A percentile compares a stretch with the other conserved stretches of the same genome.
These are phyloP conservation scores for Nibea albiflora DNA, from an alignment of 2,113 vertebrate genomes.

Conservation along the genomic window DNA sequence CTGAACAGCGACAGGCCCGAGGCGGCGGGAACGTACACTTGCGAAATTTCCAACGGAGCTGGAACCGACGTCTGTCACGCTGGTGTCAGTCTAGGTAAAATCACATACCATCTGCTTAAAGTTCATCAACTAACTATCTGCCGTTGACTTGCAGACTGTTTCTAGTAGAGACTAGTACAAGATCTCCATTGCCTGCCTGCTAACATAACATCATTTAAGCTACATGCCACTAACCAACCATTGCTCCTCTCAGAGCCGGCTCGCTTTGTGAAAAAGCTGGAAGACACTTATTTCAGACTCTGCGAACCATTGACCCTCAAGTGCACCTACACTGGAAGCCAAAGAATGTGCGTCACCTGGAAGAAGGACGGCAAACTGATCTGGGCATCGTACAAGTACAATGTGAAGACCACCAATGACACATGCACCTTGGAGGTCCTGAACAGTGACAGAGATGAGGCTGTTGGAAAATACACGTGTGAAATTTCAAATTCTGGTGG, in stretches of 20 bases:
- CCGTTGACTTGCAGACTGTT: background rate
- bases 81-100: conserved; percentile 83
- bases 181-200: conserved; percentile 70
- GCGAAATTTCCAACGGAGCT: conserved; percentile 88
- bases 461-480: conserved; percentile 87
- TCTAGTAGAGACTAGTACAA: background rate
- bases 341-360: conserved; percentile 86
- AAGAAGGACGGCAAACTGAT: conserved; percentile 89
- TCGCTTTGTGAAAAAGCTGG: conserved; percentile 65
- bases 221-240: conserved; percentile 35
- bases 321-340: conserved; percentile 82
- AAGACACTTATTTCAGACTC: conserved; percentile 75
- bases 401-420: conserved; percentile 79
- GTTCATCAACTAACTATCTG: background rate
- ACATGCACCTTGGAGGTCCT: conserved; percentile 86
- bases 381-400: conserved; percentile 78
- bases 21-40: conserved; percentile 87
- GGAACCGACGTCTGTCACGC: conserved; percentile 89
- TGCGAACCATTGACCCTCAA: conserved; percentile 52
- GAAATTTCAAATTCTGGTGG: conserved; percentile 88
- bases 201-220: background rate
- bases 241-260: conserved; percentile 56
- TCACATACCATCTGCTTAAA: conserved; percentile 34
- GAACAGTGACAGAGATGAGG: conserved; percentile 83
- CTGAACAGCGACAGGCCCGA: conserved; percentile 85